These are phyloP conservation scores for Caradrina clavipalpis DNA, from an alignment of 2,888 invertebrate genomes.

Conservation along the genomic window DNA sequence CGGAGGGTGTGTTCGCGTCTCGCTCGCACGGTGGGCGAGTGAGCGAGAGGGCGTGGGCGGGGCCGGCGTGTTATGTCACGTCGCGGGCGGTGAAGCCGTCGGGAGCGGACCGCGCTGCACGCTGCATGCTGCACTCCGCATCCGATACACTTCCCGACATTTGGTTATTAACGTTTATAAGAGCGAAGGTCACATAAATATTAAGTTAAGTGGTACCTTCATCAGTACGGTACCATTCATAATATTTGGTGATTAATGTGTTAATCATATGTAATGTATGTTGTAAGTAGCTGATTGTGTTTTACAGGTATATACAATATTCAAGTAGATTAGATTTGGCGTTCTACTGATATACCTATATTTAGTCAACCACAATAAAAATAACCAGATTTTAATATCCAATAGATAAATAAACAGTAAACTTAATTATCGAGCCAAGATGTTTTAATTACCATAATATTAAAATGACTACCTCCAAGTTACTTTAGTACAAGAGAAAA, in stretches of 20 bases:
- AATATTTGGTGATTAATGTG: slow-evolving; percentile 31
- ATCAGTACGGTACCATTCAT: slow-evolving; percentile 21
- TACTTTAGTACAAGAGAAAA: slow-evolving; percentile 39
- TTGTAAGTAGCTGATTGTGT: slow-evolving; percentile 12
- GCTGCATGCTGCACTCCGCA: slow-evolving; percentile 78
- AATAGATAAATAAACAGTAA: slow-evolving; percentile 28
- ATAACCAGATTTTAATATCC: slow-evolving; percentile 19
- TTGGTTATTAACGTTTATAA: slow-evolving; percentile 80
- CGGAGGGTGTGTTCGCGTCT: slow-evolving; percentile 81
- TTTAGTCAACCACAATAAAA: slow-evolving; percentile 7
- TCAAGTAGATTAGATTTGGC: slow-evolving; percentile 37
- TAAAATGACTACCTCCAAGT: slow-evolving; percentile 21
- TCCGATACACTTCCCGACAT: slow-evolving; percentile 80
- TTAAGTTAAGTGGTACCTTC: slow-evolving; percentile 63
- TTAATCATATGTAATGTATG: slow-evolving; percentile 29
- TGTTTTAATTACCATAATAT: slow-evolving; percentile 36
- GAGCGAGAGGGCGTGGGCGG: slow-evolving; percentile 87
- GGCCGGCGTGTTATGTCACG: slow-evolving; percentile 85
- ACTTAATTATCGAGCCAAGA: slow-evolving; percentile 18
- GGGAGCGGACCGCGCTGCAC: slow-evolving; percentile 63
- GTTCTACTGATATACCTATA: slow-evolving; percentile 26
- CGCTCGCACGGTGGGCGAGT: slow-evolving; percentile 76
- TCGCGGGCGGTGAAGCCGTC: slow-evolving; percentile 82
- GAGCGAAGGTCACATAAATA: slow-evolving; percentile 77
- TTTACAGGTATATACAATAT: background rate